Conservation (phyloP, 2,113 vertebrate genomes). For the Erpornis zantholeuca region DNA sequence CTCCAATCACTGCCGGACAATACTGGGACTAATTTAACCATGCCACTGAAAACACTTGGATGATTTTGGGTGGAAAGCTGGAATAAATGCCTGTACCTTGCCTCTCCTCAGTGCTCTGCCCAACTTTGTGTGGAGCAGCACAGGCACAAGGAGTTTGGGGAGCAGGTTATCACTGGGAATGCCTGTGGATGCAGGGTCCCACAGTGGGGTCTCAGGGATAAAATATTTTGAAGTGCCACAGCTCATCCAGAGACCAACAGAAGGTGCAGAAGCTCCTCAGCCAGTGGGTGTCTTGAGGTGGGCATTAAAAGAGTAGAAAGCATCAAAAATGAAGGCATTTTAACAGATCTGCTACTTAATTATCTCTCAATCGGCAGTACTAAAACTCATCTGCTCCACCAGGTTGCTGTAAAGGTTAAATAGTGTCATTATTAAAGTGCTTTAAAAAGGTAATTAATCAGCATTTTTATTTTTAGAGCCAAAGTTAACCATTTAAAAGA, state of each 20-base stretch:
- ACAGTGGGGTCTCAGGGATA: rapidly evolving
- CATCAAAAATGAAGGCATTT: background rate
- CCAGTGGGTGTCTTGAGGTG: background rate
- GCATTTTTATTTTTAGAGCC: slow-evolving; percentile 32
- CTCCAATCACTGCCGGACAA: background rate
- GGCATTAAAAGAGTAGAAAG: background rate
- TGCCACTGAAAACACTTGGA: background rate
- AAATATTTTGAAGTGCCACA: background rate
- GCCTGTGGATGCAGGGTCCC: rapidly evolving
- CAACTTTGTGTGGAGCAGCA: background rate
- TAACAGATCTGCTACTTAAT: background rate
- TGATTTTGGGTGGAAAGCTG: background rate
- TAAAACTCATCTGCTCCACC: slow-evolving; percentile 2
- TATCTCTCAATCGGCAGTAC: background rate
- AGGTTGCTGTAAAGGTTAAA: slow-evolving; percentile 37
- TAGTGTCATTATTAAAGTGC: slow-evolving; percentile 14
- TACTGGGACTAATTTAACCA: background rate
- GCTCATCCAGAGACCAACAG: background rate
- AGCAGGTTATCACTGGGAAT: background rate
- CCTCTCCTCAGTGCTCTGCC: background rate
- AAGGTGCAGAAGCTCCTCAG: background rate
- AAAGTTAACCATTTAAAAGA: background rate
- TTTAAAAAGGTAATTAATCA: slow-evolving; percentile 38
- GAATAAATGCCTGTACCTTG: background rate
- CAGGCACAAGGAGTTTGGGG: rapidly evolving